Conservation (phyloP, 2,888 invertebrate genomes). For the Lasioglossum morio region DNA sequence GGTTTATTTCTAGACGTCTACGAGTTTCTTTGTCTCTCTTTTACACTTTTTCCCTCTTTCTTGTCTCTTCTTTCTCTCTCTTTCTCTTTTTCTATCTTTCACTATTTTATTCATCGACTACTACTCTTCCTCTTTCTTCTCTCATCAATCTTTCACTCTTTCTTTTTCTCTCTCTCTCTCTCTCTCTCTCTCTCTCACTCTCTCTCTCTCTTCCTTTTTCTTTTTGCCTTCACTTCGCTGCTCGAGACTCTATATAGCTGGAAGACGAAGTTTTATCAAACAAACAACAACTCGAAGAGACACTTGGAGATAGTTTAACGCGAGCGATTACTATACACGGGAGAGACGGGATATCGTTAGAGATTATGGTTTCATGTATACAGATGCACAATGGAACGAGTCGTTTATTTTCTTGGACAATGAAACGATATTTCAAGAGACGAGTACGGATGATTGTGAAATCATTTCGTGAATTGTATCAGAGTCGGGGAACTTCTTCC, state of each 20-base stretch:
- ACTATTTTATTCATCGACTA: slow-evolving; percentile 20
- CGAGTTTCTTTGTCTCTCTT: slow-evolving; percentile 51
- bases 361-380: neutral
- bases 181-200: slow-evolving; percentile 4
- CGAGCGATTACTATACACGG: neutral
- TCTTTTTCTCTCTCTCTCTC: slow-evolving; percentile 1
- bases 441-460: neutral
- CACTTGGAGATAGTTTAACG: slow-evolving; percentile 14
- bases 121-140: slow-evolving; percentile 41
- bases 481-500: too few relatives aligned
- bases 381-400: neutral
- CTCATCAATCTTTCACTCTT: slow-evolving; percentile 24
- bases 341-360: neutral
- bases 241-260: slow-evolving; percentile 55
- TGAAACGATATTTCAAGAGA: neutral
- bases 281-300: slow-evolving; percentile 12
- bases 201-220: slow-evolving; percentile 44
- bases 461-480: neutral
- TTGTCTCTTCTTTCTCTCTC: slow-evolving; percentile 35
- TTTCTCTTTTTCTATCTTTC: slow-evolving; percentile 29
- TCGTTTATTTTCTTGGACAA: neutral
- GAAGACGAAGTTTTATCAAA: slow-evolving; percentile 37
- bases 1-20: slow-evolving; percentile 55
- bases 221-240: slow-evolving; percentile 56
- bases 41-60: slow-evolving; percentile 28